A percentile compares a stretch with the other conserved stretches of the same genome.
These are phyloP conservation scores for Acronicta psi DNA, from an alignment of 2,888 invertebrate species.

Conservation along the genomic window DNA sequence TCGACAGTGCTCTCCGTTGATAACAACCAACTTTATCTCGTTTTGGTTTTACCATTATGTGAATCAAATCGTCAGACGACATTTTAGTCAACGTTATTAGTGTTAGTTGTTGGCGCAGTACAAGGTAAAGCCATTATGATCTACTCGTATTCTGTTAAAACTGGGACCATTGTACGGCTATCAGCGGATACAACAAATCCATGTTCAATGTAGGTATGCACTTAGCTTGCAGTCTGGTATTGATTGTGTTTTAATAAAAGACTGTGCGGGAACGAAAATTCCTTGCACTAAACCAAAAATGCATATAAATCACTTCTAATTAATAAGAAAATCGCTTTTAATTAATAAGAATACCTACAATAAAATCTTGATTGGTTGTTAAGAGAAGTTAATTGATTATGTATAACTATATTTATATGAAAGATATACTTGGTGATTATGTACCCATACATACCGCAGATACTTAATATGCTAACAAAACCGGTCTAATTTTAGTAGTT, in stretches of 20 bases:
- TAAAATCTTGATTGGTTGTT: constrained; percentile 45
- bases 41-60: constrained; percentile 71
- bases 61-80: constrained; percentile 65
- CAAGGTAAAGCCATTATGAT: constrained; percentile 86
- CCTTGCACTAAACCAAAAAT: constrained; percentile 29
- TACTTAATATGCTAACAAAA: constrained; percentile 20
- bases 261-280: constrained; percentile 14
- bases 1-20: constrained; percentile 77
- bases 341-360: constrained; percentile 47
- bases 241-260: constrained; percentile 29
- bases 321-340: constrained; percentile 42
- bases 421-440: constrained; percentile 13
- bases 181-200: constrained; percentile 69
- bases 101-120: constrained; percentile 74
- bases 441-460: constrained; percentile 5
- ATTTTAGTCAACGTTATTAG: constrained; percentile 65
- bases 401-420: constrained; percentile 27
- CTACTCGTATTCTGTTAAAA: constrained; percentile 80
- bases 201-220: constrained; percentile 61
- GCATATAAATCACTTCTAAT: constrained; percentile 43
- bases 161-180: constrained; percentile 75
- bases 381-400: constrained; percentile 33
- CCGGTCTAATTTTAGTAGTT: constrained; percentile 32
- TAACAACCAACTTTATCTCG: constrained; percentile 72
- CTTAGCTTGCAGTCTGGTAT: constrained; percentile 50